Percentiles rank a stretch among this genome's conserved stretches.
Conservation (phyloP, 2,797 vertebrate genomes). For the Liasis olivaceus region DNA sequence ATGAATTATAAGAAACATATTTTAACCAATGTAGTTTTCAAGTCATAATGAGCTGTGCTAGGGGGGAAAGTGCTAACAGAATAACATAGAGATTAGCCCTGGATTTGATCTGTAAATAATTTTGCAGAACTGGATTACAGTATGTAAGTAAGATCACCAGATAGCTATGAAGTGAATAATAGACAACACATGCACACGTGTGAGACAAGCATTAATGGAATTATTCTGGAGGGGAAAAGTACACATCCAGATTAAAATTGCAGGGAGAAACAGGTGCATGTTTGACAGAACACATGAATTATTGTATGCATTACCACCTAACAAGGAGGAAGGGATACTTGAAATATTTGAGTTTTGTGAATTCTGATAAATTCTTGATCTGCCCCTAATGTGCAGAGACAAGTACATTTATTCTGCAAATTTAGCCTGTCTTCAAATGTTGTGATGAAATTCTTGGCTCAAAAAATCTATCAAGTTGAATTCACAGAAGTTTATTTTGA, state of each 20-base stretch:
- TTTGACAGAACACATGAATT: background rate
- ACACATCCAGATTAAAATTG: background rate
- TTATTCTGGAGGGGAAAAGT: conserved; percentile 24
- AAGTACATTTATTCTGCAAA: background rate
- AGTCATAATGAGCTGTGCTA: background rate
- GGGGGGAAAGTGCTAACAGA: conserved; percentile 30
- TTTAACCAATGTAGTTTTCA: conserved; percentile 33
- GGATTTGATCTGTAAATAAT: conserved; percentile 50
- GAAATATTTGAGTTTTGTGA: background rate
- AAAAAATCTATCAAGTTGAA: background rate
- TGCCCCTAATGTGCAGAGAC: background rate
- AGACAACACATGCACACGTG: conserved; percentile 3
- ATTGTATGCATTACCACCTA: background rate
- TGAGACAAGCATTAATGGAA: background rate
- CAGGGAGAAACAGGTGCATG: background rate
- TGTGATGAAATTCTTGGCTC: background rate
- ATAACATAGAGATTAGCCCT: conserved; percentile 56
- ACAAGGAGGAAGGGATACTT: background rate
- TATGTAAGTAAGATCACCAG: conserved; percentile 5
- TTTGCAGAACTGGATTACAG: conserved; percentile 16
- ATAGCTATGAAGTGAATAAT: conserved; percentile 20
- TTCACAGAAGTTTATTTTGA: background rate
- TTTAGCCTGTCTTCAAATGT: background rate
- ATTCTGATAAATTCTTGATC: background rate
- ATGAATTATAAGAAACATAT: background rate